Percentiles rank a stretch among this genome's conserved stretches.
phyloP scores from a whole-genome alignment of 2,797 vertebrate genomes.

The Pantherophis vulpinus region DNA sequence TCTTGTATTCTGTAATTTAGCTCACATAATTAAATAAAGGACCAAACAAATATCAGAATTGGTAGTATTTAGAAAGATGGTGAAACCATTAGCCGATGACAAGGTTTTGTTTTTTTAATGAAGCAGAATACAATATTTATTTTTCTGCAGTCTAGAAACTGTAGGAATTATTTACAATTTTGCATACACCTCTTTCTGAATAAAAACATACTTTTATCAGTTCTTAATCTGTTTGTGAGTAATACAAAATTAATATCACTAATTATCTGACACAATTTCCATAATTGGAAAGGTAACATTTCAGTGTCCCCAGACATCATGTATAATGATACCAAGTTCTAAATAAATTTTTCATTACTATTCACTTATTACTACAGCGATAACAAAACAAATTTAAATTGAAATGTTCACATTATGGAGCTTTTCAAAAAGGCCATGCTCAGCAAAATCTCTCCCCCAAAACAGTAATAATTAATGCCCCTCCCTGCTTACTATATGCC shows the following conservation, averaged over 20 bases:
- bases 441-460: neutral
- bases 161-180: neutral
- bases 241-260: conserved; percentile 26
- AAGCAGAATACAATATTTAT: neutral
- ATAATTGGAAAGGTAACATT: conserved; percentile 44
- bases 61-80: neutral
- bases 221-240: neutral
- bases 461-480: neutral
- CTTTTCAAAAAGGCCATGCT: neutral
- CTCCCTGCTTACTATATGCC: neutral
- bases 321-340: conserved; percentile 19
- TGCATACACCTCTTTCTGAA: neutral
- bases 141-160: neutral
- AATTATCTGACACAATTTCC: conserved; percentile 36
- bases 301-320: conserved; percentile 36
- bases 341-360: conserved; percentile 59
- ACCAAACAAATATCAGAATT: neutral
- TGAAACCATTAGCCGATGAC: neutral
- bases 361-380: conserved; percentile 48
- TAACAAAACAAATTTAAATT: conserved; percentile 59
- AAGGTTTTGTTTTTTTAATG: neutral
- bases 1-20: neutral
- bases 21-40: neutral
- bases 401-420: conserved; percentile 32
- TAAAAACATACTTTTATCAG: neutral